Base-by-base conservation (phyloP, 1,140 invertebrate genomes). In the Conopomorpha cramerella region DNA sequence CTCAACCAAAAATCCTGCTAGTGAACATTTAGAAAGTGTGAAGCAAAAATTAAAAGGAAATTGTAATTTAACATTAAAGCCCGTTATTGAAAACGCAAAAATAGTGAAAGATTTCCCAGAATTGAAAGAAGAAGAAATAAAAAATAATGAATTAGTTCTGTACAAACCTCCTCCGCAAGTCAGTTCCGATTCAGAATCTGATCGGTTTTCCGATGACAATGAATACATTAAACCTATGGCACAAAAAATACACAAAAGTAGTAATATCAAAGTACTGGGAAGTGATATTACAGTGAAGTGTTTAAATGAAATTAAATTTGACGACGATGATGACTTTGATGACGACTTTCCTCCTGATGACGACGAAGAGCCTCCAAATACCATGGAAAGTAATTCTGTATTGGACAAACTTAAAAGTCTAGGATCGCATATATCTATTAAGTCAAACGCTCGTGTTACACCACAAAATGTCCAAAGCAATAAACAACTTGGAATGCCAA, bases 371-470 rank as follows among this genome's bases (percentile, higher is more conserved):
- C 31, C 46, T 32, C 26, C 45, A 14, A 49, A 59, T 31, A 34
- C 52, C 26, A n/a, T n/a, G n/a, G 60, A 53, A 45, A 25, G 15
- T 28, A 33, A 56, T 26, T 56, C 57, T 2, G 49, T 51, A 41
- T 28, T 38, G 8, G 55, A 34, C 31, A 53, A 45, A 34, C 2
- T 64, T 2, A 35, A 40, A 29, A 51, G 49, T 36, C 30, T 28
- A 11, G 29, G 35, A 34, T 8, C 39, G 30, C 38, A 33, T 16
- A 8, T 44, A 37, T 42, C 11, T 30, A 13, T 23, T 23, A 39
- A 43, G 23, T 26, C 35, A 23, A 49, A 49, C 26, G 62, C 41
- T 51, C 54, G 3, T 12, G 55, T n/a, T 4, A 29, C 3, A 29
- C 28, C 8, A 29, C 4, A 3, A 11, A n/a, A 29, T 29, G 6